Base-by-base conservation (phyloP, 2,113 vertebrate species). In the Cyanoliseus patagonus region DNA sequence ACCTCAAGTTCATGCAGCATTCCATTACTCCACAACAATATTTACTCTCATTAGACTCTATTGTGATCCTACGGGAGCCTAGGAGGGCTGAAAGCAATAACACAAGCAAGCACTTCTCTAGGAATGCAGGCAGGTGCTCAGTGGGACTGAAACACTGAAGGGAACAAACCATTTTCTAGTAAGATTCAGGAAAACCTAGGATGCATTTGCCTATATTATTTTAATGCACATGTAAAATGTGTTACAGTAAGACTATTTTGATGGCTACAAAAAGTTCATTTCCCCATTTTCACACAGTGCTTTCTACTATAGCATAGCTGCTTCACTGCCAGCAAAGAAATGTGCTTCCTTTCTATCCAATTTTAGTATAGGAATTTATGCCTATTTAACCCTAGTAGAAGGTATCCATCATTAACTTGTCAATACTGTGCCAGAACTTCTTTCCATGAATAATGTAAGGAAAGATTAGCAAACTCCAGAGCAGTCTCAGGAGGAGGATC, bases 291-390 rank as follows among this genome's bases (percentile, higher is more conserved):
- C 35, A 41, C 27, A 13, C 15, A 33, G 22, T 25, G 24, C 35
- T 62, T 83, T 83, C 55, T 67, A 25, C 28, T 35, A 37, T 3
- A 57, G 47, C 25, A 20, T 18, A 70, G 55, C 27, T 63, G 11
- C 16, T 63, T 75, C 35, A 3, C 33, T 12, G 5, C 62, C 55
- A 62, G n/a, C 13, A 49, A 53, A 78, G 47, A 64, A 82, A 64
- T 16, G 46, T 0, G 0, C 59, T 44, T 77, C 17, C 49, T 63
- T 37, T 69, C 53, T 41, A 9, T 5, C 11, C 17, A n/a, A 3
- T 61, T 51, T 35, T 28, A 35, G 31, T 3, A 22, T 30, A 41
- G 0, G 0, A 57, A 44, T 39, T 44, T 35, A 35, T 59, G 20
- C 37, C n/a, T 55, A 7, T 39, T 61, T 77, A 42, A 68, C 18